Evolutionary conservation across 2,888 invertebrate species (phyloP), one percentile per base, ranked within the genome.

Genomic region (Rhimphoctona megacephalus): DNA sequence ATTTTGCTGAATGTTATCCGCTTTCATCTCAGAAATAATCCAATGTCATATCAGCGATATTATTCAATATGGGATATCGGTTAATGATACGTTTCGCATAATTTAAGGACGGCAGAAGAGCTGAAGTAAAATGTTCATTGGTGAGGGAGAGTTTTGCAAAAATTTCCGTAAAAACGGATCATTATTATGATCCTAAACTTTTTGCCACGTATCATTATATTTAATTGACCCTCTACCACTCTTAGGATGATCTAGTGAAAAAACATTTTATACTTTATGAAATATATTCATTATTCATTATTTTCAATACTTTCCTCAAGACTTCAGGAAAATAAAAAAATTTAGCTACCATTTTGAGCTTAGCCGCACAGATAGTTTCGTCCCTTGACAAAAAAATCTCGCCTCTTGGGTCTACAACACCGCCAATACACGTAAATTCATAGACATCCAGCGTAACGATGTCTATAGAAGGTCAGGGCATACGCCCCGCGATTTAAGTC

Each of bases 401-500:
- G 49, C 14, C 19, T 49, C 30, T 14, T 2, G 69, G 17, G 17
- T 61, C 25, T 19, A 61, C 43, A 57, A 61, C 33, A 78, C 7
- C 49, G 49, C 54, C 25, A 30, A 72, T 52, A 76, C 64, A 14
- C 52, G 30, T 25, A 72, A n/a, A 74, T 22, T 36, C 54, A 52
- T 17, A 43, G 19, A 74, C 17, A 66, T 11, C 73, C 30, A 61
- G 11, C 22, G 30, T 33, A 52, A 69, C 74, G 69, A 74, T 61
- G 78, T 77, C 69, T 82, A 69, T 82, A 82, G 81, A 83, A 87
- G 87, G 85, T 88, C 87, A 83, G 88, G 91, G 91, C 93, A 93
- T 93, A 93, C 93, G 93, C 92, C 92, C 90, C 88, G 90, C 92
- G 92, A 92, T 93, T 93, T 92, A 93, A 93, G 92, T 93, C 92